Base-by-base conservation (phyloP, 2,888 invertebrate genomes). In the Frankliniella fusca region DNA sequence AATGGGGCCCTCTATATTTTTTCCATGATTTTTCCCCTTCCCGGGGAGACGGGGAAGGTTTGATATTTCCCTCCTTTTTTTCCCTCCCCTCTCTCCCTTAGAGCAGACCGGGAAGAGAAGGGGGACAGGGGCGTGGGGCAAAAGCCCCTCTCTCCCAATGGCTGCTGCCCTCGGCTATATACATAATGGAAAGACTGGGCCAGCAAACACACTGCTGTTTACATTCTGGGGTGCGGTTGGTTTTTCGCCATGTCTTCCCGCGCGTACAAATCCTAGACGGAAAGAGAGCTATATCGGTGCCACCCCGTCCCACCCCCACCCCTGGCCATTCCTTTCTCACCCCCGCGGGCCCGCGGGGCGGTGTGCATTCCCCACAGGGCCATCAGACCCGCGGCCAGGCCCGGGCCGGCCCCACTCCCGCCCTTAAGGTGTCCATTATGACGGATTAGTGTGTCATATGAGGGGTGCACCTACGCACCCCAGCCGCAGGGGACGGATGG, bases 381-480 rank as follows among this genome's bases (percentile, higher is more conserved):
- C 38, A 38, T 38, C 38, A 38, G 38, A 38, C 38, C 38, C 38
- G 38, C 38, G 38, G 38, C 38, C 38, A 38, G 38, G 38, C 38
- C 38, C 38, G 38, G 38, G 3, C 70, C 70, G 70, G 27, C 23
- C 38, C 38, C 38, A 38, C 38, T 38, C 38, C 38, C 70, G 70
- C 70, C 70, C 70, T 76, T 27, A 76, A 76, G 70, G 70, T 76
- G 70, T 76, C 70, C 70, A 76, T 76, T 76, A 76, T 76, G 70
- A 76, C 70, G 70, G 70, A 76, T 76, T 76, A 76, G 70, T 23
- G 12, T 76, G 70, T 76, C 70, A 76, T 76, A 76, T 11, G 70
- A 27, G 70, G 54, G 70, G 27, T 23, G 70, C 27, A 54, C 54
- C 54, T 54, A 54, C 70, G 70, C 27, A 54, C 70, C 61, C 54